Evolutionary conservation across 2,113 vertebrate genomes (phyloP).

Genomic region (Pandion haliaetus): DNA sequence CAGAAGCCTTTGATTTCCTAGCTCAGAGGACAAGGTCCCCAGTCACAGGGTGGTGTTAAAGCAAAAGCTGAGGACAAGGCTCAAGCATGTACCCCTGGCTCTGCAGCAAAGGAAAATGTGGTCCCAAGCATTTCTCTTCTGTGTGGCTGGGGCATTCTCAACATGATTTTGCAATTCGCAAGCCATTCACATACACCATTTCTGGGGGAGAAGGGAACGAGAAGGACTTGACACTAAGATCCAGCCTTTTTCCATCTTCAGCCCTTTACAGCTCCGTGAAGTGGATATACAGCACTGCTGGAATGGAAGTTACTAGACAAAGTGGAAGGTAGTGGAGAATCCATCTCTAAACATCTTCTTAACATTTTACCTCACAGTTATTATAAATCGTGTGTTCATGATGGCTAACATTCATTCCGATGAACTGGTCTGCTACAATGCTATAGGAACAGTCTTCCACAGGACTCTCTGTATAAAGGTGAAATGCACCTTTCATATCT

Average conservation of each 20-base stretch:
- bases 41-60: not conserved
- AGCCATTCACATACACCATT: not conserved
- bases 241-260: not conserved
- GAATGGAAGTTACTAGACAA: not conserved
- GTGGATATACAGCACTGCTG: not conserved
- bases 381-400: not conserved
- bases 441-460: not conserved
- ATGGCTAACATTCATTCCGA: not conserved
- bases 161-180: not conserved
- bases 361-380: not conserved
- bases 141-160: not conserved
- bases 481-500: not conserved
- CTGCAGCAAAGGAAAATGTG: not conserved
- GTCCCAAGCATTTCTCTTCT: not conserved
- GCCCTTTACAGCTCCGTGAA: not conserved
- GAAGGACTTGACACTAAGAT: not conserved
- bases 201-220: not conserved
- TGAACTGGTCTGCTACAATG: not conserved
- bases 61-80: not conserved
- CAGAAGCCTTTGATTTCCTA: not conserved
- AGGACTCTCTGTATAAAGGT: not conserved
- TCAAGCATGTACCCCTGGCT: not conserved
- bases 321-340: not conserved
- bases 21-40: not conserved
- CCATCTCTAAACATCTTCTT: not conserved